Base-by-base conservation (phyloP, 2,888 invertebrate genomes). In the Cecidostiba fungosa region DNA sequence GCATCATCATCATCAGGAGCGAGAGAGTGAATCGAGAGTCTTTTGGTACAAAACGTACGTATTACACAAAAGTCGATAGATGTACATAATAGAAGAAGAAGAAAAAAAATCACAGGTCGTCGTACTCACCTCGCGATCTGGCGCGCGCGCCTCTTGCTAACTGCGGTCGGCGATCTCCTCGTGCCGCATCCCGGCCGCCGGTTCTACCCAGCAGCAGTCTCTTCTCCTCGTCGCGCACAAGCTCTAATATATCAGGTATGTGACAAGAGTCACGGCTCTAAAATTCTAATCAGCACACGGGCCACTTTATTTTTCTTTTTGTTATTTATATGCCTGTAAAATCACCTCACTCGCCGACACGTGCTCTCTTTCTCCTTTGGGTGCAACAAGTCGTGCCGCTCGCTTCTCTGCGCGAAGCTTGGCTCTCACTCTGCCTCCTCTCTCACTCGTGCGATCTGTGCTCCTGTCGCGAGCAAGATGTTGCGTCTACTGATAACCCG, bases 401-500 rank as follows among this genome's bases (percentile, higher is more conserved):
- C 26, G 23, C 26, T 66, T 23, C 23, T 26, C 26, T 14, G 62
- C 12, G 62, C 62, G 62, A 66, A 66, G 12, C 26, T 26, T 66
- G 26, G 26, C 26, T 29, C 69, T 69, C 29, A 6, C 32, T 26
- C 29, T 19, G 29, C 19, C n/a, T 16, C 19, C 76, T 50, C 50
- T 76, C 50, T 54, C 76, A 29, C 76, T 29, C 54, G 54, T 16
- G 16, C 29, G 47, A 23, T 16, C 47, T 16, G 29, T 74, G 81
- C 79, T 87, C 87, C 82, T 90, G 90, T 89, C 91, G 92, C 91
- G 92, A 92, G 91, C 91, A 91, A 92, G 92, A 92, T 92, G 91
- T 92, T 91, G 91, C 90, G 91, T 91, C 91, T 92, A 93, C 92
- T 93, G 92, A 93, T 93, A 92, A 92, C 92, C 91, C 92, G 92